Evolutionary conservation across 2,797 vertebrate species (phyloP).

Genomic region (Ficedula albicollis): DNA sequence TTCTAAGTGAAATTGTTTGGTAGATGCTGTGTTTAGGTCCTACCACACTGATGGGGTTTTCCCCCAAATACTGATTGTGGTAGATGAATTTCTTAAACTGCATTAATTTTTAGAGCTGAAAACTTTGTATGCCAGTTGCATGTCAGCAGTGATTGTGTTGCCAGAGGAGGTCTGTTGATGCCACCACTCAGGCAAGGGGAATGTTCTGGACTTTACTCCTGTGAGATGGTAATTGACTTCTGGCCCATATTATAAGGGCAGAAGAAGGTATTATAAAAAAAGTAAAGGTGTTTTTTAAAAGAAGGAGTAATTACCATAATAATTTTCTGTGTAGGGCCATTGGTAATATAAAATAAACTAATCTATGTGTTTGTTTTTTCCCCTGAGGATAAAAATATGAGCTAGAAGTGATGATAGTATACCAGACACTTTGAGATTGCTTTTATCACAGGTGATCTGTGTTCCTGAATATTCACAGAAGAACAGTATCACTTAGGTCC

Average conservation of each 20-base stretch:
- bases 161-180: not conserved
- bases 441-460: not conserved
- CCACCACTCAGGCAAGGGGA: not conserved
- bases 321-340: not conserved
- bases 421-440: not conserved
- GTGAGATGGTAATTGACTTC: not conserved
- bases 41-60: not conserved
- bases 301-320: not conserved
- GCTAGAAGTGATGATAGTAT: not conserved
- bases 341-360: not conserved
- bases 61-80: not conserved
- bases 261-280: not conserved
- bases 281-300: not conserved
- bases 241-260: fast-evolving
- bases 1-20: not conserved
- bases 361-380: fast-evolving
- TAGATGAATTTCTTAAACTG: not conserved
- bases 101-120: not conserved
- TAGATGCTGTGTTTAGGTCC: not conserved
- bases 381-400: not conserved
- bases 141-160: not conserved
- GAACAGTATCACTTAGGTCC: not conserved
- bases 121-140: not conserved
- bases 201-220: not conserved
- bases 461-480: not conserved